phyloP scores from a whole-genome alignment of 2,888 invertebrate species.

The Drosophila nigricruria region DNA sequence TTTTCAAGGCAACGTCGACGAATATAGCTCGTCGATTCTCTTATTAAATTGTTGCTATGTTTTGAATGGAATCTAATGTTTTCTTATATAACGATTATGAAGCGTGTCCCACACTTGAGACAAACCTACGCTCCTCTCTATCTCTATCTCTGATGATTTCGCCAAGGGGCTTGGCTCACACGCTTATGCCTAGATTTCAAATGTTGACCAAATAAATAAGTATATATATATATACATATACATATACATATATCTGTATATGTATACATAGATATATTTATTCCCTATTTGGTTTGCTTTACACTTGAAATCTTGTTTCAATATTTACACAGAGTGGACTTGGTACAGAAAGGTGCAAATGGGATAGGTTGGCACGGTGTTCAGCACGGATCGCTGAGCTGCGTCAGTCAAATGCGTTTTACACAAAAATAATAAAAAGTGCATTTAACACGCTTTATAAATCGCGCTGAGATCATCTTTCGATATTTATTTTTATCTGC shows the following conservation, averaged over 20 bases:
- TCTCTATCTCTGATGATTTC: constrained; percentile 1
- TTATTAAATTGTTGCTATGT: background rate
- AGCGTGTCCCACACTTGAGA: constrained; percentile 19
- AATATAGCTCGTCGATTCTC: constrained; percentile 20
- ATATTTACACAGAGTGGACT: constrained; percentile 56
- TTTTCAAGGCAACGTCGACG: background rate
- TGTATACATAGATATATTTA: background rate
- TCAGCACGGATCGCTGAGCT: background rate
- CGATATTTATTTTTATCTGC: constrained; percentile 30
- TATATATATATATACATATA: background rate
- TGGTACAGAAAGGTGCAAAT: constrained; percentile 14
- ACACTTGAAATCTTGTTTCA: constrained; percentile 48
- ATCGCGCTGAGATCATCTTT: constrained; percentile 37
- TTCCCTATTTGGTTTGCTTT: constrained; percentile 30
- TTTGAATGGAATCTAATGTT: constrained; percentile 15
- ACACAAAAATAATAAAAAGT: background rate
- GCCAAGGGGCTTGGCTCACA: constrained; percentile 45
- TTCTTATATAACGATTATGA: constrained; percentile 35
- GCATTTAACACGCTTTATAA: constrained; percentile 2
- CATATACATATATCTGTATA: background rate
- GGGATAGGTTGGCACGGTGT: constrained; percentile 59
- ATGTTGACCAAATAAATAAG: constrained; percentile 9
- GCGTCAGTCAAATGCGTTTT: background rate
- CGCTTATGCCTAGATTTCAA: background rate
- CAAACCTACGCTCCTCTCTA: constrained; percentile 11